Evolutionary conservation across 2,797 vertebrate genomes (phyloP).

Genomic region (Eremophila alpestris): DNA sequence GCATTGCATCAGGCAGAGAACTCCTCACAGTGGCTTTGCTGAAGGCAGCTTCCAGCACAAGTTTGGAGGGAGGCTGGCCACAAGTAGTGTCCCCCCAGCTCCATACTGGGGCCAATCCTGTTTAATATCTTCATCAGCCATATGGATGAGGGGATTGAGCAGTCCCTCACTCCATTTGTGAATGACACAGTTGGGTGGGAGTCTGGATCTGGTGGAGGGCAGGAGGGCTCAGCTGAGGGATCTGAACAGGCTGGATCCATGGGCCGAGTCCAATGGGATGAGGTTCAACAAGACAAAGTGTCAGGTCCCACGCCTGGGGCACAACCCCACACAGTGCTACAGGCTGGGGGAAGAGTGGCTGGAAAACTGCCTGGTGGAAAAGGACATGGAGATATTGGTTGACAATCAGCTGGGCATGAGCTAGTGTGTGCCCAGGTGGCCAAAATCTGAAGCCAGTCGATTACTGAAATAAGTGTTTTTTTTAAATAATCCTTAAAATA

Average conservation of each 20-base stretch:
- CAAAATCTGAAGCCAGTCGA: not conserved
- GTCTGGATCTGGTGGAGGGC: not conserved
- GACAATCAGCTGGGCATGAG: not conserved
- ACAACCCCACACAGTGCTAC: fast-evolving
- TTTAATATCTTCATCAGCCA: not conserved
- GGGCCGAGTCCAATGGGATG: fast-evolving
- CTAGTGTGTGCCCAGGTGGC: not conserved
- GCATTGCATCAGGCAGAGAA: not conserved
- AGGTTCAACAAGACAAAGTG: not conserved
- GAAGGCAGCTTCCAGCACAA: not conserved
- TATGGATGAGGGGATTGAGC: not conserved
- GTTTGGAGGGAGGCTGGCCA: not conserved
- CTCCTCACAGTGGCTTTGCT: not conserved
- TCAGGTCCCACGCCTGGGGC: fast-evolving
- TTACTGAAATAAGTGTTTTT: not conserved
- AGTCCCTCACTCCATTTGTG: not conserved
- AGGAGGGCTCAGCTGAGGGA: not conserved
- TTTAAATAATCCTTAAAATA: not conserved
- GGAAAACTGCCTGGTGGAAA: not conserved
- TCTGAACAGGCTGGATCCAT: not conserved
- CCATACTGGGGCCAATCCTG: not conserved
- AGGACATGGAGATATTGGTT: not conserved
- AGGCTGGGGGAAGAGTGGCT: not conserved
- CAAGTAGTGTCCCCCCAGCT: fast-evolving
- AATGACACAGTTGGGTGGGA: not conserved